Base-by-base conservation (phyloP, 2,797 vertebrate species). In the Notolabrus celidotus region DNA sequence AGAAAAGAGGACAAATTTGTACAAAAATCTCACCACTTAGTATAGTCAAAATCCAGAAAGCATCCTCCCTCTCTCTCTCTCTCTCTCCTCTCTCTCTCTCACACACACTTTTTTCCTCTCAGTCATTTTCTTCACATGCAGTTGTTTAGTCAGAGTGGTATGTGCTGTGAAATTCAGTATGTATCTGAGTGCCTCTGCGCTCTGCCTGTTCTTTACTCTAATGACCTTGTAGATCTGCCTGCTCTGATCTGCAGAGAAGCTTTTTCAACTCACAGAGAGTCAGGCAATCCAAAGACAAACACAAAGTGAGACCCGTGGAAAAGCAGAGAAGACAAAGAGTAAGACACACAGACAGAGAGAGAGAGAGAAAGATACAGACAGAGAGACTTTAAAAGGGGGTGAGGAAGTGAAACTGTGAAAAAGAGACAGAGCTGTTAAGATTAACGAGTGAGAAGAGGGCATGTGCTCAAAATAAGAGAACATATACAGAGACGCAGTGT, bases 201-300 rank as follows among this genome's bases (percentile, higher is more conserved):
- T 67, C 77, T 47, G 36, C 19, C 78, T 75, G 79, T 56, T 77
- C 83, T 75, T 77, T 84, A 80, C 76, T 86, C 85, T 80, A 83
- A 91, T 89, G 90, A 90, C 91, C 89, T 91, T 90, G 87, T 88
- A 86, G 79, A 82, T 86, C 68, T 81, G 82, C 77, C 65, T 60
- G 81, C 79, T 82, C 83, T 83, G 86, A 90, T 88, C 89, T 86
- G 87, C 79, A 83, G 65, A 82, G 76, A 74, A 82, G 84, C 74
- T 56, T 69, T 82, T 81, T 77, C 65, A 74, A 57, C 79, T 33
- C 52, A 59, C 62, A 16, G 58, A 81, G 83, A 76, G 71, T 59
- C 73, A 77, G 47, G 59, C 52, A 20, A 52, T 31, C 10, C 3
- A 59, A 59, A 73, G 42, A 79, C 65, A 80, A 81, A 81, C 57